Evolutionary conservation across 2,888 invertebrate genomes (phyloP).

Genomic region (Nephrotoma flavescens): DNA sequence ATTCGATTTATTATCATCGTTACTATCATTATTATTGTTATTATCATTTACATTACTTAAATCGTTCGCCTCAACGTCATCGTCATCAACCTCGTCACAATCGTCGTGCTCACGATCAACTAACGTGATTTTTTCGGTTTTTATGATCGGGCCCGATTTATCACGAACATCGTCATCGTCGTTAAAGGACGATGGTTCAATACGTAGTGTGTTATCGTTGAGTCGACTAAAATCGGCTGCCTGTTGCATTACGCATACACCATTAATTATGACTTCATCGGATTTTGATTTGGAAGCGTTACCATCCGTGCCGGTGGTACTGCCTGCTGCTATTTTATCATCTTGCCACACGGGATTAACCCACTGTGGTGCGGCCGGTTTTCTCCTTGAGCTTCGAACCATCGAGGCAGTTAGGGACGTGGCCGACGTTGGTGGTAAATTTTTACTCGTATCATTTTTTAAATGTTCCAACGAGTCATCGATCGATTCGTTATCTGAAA

Average conservation of each 20-base stretch:
- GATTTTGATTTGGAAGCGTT: constrained; percentile 21
- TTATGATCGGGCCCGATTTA: constrained; percentile 20
- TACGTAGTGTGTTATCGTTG: constrained; percentile 33
- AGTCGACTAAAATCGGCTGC: constrained; percentile 50
- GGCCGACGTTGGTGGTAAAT: constrained; percentile 27
- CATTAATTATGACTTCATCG: constrained; percentile 82
- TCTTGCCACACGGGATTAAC: constrained; percentile 90
- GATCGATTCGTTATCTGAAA: constrained; percentile 23
- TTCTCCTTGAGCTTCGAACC: constrained; percentile 55
- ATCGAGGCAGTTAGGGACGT: constrained; percentile 27
- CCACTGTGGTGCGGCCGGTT: constrained; percentile 95
- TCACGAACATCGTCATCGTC: constrained; percentile 39
- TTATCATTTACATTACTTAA: constrained; percentile 8
- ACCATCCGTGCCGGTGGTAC: neutral
- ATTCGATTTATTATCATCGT: neutral
- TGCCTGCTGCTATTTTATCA: constrained; percentile 35
- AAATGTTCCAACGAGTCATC: constrained; percentile 16
- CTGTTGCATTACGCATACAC: constrained; percentile 82
- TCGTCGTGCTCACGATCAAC: constrained; percentile 18
- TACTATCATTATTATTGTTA: neutral
- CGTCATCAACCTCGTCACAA: constrained; percentile 13
- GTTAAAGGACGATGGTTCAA: constrained; percentile 57
- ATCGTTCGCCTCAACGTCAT: constrained; percentile 10
- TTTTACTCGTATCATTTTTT: constrained; percentile 23
- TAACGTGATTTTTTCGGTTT: constrained; percentile 20